Base-by-base conservation (phyloP, 92 coral and sea anemone species). In the Parazoanthus swiftii region DNA sequence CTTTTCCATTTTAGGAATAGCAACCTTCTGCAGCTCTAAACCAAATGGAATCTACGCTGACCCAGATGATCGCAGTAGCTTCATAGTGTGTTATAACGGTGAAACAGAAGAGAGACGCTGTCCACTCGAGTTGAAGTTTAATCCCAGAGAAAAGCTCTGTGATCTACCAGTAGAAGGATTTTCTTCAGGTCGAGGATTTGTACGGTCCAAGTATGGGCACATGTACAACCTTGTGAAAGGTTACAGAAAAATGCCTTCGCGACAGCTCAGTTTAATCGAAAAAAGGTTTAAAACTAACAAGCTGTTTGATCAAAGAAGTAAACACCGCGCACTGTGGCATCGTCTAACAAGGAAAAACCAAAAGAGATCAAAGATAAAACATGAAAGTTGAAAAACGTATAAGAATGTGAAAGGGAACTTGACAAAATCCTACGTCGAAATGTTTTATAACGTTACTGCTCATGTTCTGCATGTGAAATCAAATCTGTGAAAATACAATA, bases 131-230 rank as follows among this genome's bases (percentile, higher is more conserved):
- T 79, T 89, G 89, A 76, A 89, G 29, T 94, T 94, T 73, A 94
- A 94, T 50, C 91, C 92, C 6, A 94, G 89, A 82, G 96, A 94
- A 85, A 94, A 94, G 90, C 90, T 94, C 23, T 94, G 96, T 54
- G 96, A 94, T 63, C 25, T 89, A 35, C 90, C 93, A 43, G 93
- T 76, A 67, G 54, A 90, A 21, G 82, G 67, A 3, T 79, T 79
- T 48, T 29, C 82, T 79, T 48, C 82, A 25, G 82, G 37, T 15
- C 18, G 25, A 79, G 65, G 82, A 3, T 46, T 35, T 29, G 82
- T 51, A 11, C 82, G 67, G 36, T 46, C 82, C 82, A 50, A 79
- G 33, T 33, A 20, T 25, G 67, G 81, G 6, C 82, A 48, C 63
- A 79, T 50, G 20, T 3, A 46, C 36, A 44, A 38, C 18, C 43